Evolutionary conservation across 2,888 invertebrate species (phyloP).

Genomic region (Drosophila robusta): DNA sequence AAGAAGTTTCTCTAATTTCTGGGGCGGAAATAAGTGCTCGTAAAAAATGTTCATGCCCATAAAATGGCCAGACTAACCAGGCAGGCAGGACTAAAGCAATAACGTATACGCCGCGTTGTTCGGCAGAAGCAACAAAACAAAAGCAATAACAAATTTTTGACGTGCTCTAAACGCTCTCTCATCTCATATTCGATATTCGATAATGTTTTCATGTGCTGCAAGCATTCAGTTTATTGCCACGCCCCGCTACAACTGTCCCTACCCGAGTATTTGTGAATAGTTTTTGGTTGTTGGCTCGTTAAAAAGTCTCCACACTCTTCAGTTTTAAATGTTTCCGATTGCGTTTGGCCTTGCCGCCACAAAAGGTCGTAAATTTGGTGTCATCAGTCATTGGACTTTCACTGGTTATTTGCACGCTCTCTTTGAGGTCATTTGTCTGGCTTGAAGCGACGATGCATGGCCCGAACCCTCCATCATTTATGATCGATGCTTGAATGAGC

Average conservation of each 20-base stretch:
- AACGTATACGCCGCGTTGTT: conserved; percentile 22
- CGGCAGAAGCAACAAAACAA: conserved; percentile 1
- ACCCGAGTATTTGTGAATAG: conserved; percentile 56
- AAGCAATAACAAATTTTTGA: conserved; percentile 19
- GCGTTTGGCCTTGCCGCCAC: conserved; percentile 28
- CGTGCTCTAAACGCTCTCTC: conserved; percentile 15
- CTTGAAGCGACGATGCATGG: conserved; percentile 35
- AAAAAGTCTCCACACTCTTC: conserved; percentile 12
- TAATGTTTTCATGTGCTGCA: conserved; percentile 64
- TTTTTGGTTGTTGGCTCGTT: conserved; percentile 37
- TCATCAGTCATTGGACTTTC: conserved; percentile 56
- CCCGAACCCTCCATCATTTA: conserved; percentile 61
- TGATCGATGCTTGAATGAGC: conserved; percentile 67
- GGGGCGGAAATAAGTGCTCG: conserved; percentile 82
- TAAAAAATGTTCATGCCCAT: conserved; percentile 75
- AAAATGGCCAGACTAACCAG: conserved; percentile 28
- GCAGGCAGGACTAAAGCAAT: conserved; percentile 18
- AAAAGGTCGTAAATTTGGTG: conserved; percentile 41
- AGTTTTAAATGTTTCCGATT: conserved; percentile 35
- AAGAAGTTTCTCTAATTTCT: conserved; percentile 78
- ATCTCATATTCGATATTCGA: conserved; percentile 53
- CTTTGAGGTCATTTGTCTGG: conserved; percentile 70
- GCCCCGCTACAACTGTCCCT: conserved; percentile 5
- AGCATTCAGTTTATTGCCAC: conserved; percentile 55
- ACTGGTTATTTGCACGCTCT: conserved; percentile 51